Evolutionary conservation across 2,113 vertebrate genomes (phyloP), one percentile per base, ranked within the genome.

Genomic region (Lepidothrix coronata): DNA sequence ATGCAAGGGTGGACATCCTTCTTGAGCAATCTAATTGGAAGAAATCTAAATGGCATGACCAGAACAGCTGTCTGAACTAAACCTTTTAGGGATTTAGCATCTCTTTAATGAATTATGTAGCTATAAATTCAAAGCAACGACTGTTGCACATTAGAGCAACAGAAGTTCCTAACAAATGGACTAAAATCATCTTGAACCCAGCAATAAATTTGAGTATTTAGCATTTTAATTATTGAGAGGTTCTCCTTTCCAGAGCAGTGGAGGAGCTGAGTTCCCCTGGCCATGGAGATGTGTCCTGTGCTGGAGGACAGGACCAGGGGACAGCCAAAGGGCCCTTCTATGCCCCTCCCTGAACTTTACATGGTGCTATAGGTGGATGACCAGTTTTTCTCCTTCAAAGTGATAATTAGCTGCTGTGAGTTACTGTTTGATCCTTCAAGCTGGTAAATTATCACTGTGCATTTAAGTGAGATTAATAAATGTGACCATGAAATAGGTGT

Each of bases 401-500:
- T 72, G 77, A 57, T 89, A 87, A 95, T 93, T 85, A 91, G 59
- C 57, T 88, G 46, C 85, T 81, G 41, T 87, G 63, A 78, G 48
- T 88, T 87, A 61, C 48, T n/a, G 43, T 52, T 80, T 84, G 78
- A 63, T 88, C 91, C 84, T 80, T 90, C 73, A 48, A 62, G 44
- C 48, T 70, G 72, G 62, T 88, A 78, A 93, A 81, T 96, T 55
- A 91, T 68, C 4, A 1, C 73, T 66, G 68, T 79, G 68, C 72
- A n/a, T 89, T 89, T 95, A 86, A 90, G 84, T 92, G 86, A 93
- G 86, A 86, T 97, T 94, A 94, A 92, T 93, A 95, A 94, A 94
- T 71, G 54, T 43, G 72, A 55, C 75, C 80, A 15, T 79, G 66
- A 90, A 89, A 86, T 76, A 76, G 62, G 73, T 84, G 72, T 88